Evolutionary conservation across 2,888 invertebrate species (phyloP).

Genomic region (Ophion ellenae): DNA sequence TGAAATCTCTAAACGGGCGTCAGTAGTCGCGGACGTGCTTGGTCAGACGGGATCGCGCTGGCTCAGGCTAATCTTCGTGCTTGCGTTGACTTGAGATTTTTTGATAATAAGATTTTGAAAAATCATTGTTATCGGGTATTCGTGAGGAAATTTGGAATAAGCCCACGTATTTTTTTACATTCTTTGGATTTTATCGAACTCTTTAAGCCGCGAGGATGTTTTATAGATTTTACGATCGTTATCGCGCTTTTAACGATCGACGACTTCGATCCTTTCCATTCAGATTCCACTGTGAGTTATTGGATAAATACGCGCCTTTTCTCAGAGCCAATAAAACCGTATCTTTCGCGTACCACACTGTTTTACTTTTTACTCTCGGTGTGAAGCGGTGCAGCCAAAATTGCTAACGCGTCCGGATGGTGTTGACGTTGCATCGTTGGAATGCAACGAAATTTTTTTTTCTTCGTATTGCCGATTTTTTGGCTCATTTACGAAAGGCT

Average conservation of each 20-base stretch:
- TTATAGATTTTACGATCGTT: constrained; percentile 83
- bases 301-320: neutral
- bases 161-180: neutral
- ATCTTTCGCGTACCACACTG: neutral
- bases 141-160: neutral
- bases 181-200: neutral
- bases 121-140: neutral
- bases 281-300: constrained; percentile 81
- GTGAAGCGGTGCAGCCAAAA: neutral
- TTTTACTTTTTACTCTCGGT: neutral
- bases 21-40: constrained; percentile 42
- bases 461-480: no score
- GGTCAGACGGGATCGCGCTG: constrained; percentile 41
- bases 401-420: neutral
- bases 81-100: neutral
- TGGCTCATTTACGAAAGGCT: no score
- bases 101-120: neutral
- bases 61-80: neutral
- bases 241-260: constrained; percentile 82
- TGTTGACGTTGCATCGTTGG: no score
- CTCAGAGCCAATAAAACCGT: neutral
- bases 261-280: constrained; percentile 78
- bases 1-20: constrained; percentile 27
- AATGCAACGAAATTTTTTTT: no score
- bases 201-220: constrained; percentile 72